Evolutionary conservation across 1,140 invertebrate genomes (phyloP).

Genomic region (Tetranychus urticae): DNA sequence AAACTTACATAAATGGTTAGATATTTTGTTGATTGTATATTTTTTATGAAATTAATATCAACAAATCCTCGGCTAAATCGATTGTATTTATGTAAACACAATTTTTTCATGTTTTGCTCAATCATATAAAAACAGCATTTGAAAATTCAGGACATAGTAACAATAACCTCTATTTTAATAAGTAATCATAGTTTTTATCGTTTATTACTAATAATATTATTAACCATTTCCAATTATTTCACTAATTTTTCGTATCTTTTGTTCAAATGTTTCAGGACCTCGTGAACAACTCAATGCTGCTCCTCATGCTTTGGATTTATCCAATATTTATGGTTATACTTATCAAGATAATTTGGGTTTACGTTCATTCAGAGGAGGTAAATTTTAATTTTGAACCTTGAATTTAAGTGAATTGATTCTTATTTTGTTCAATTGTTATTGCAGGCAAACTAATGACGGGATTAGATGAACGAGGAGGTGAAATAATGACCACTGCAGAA

Average conservation of each 20-base stretch:
- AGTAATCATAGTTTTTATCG: too few species aligned
- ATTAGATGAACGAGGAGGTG: background rate
- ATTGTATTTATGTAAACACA: too few species aligned
- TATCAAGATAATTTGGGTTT: conserved; percentile 5
- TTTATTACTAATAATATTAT: too few species aligned
- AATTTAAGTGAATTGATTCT: background rate
- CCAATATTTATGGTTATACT: conserved; percentile 39
- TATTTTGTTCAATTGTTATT: background rate
- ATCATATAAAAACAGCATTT: too few species aligned
- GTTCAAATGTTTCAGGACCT: conserved; percentile 10
- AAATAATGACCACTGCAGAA: background rate
- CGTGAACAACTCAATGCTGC: conserved; percentile 42
- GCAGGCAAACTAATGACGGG: background rate
- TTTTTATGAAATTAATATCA: too few species aligned
- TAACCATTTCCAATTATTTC: background rate
- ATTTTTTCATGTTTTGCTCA: too few species aligned
- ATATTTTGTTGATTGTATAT: too few species aligned
- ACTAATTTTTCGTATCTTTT: background rate
- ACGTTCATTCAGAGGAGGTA: conserved; percentile 1
- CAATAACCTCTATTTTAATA: too few species aligned
- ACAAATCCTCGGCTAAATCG: too few species aligned
- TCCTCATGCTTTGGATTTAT: conserved; percentile 43
- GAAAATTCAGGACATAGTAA: too few species aligned
- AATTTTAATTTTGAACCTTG: background rate
- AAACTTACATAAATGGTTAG: too few species aligned